Evolutionary conservation across 2,113 vertebrate genomes (phyloP).

Genomic region (Podarcis raffonei): DNA sequence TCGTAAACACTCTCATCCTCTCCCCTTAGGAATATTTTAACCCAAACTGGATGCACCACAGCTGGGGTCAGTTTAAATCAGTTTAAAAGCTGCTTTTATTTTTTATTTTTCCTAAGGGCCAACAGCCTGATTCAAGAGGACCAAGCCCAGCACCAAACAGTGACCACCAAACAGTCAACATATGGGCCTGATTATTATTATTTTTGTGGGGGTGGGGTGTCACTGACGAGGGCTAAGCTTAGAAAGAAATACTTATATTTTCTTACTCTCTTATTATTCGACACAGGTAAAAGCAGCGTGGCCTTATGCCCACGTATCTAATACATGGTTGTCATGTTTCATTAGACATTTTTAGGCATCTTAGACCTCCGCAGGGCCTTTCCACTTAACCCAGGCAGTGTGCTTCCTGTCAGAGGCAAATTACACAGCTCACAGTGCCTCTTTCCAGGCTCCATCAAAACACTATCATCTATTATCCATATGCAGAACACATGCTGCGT

Average conservation of each 20-base stretch:
- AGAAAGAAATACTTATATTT: background rate
- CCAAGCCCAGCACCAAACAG: too few relatives aligned
- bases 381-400: background rate
- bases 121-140: too few relatives aligned
- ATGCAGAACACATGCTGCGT: rapidly evolving
- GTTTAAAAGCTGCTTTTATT: too few relatives aligned
- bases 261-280: background rate
- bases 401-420: background rate
- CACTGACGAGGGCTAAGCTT: rapidly evolving
- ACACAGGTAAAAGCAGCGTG: background rate
- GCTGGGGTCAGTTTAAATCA: too few relatives aligned
- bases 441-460: background rate
- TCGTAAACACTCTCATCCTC: too few relatives aligned
- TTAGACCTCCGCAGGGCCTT: background rate
- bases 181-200: rapidly evolving
- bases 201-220: background rate
- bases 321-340: constrained; percentile 25
- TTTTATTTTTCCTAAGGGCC: too few relatives aligned
- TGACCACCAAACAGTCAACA: background rate
- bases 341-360: background rate
- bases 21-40: too few relatives aligned
- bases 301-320: background rate
- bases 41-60: too few relatives aligned
- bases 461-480: rapidly evolving
- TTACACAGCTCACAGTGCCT: background rate